Evolutionary conservation across 2,113 vertebrate species (phyloP).

Genomic region (Lepidothrix coronata): DNA sequence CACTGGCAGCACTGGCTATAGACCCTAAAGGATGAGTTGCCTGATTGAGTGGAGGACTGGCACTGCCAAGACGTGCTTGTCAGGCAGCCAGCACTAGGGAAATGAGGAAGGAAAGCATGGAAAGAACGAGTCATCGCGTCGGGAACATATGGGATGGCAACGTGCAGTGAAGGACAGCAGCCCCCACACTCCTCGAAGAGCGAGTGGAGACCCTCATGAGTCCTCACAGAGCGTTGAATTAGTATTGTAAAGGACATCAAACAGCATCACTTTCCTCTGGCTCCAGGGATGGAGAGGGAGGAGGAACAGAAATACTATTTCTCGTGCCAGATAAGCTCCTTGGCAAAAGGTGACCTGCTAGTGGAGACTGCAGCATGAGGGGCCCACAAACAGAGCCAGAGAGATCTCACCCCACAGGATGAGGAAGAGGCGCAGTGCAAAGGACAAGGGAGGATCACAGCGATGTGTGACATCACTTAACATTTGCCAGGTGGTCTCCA

Average conservation of each 20-base stretch:
- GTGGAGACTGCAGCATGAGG: background rate
- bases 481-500: background rate
- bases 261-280: background rate
- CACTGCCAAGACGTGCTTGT: background rate
- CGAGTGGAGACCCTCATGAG: background rate
- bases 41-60: background rate
- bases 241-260: background rate
- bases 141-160: conserved; percentile 4
- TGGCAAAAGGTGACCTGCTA: background rate
- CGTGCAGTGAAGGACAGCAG: background rate
- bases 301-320: background rate
- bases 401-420: background rate
- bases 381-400: background rate
- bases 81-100: background rate
- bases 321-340: background rate
- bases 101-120: background rate
- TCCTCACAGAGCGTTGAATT: background rate
- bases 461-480: background rate
- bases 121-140: background rate
- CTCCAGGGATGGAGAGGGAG: background rate
- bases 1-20: background rate
- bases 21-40: background rate
- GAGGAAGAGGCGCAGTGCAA: background rate
- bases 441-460: background rate
- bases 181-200: background rate